These are phyloP conservation scores for Eublepharis macularius DNA, from an alignment of 2,113 vertebrate species.

Conservation along the genomic window DNA sequence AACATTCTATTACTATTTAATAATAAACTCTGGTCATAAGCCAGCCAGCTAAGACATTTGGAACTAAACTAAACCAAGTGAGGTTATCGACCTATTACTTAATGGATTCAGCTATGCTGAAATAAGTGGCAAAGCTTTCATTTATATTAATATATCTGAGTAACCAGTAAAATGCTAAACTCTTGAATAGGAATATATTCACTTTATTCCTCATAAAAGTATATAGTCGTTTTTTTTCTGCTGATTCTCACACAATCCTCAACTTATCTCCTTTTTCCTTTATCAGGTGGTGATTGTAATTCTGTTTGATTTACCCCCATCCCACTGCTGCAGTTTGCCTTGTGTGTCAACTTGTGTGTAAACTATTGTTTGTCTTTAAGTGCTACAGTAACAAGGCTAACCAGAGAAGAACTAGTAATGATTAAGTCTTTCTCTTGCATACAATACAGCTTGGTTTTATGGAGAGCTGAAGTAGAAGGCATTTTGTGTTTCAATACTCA, in stretches of 20 bases:
- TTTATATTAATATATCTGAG: not conserved
- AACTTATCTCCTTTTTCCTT: not conserved
- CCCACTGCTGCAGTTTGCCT: not conserved
- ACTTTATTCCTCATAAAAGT: not conserved
- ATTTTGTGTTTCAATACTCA: not conserved
- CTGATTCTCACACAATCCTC: not conserved
- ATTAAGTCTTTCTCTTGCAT: conserved; percentile 23
- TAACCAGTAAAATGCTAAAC: not conserved
- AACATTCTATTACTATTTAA: not conserved
- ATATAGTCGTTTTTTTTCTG: not conserved
- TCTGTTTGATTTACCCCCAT: not conserved
- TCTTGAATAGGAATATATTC: not conserved
- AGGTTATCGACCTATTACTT: not conserved
- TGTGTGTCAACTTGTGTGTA: not conserved
- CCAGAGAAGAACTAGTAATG: conserved; percentile 34
- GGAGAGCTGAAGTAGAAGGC: not conserved
- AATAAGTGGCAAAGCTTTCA: not conserved
- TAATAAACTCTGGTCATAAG: not conserved
- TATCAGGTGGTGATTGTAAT: not conserved
- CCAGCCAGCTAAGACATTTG: not conserved
- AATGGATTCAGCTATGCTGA: not conserved
- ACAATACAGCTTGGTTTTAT: conserved; percentile 40
- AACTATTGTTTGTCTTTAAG: not conserved
- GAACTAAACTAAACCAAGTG: not conserved
- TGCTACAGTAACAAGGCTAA: not conserved